Conservation (phyloP, 2,113 vertebrate species). For the Genyomyrus donnyi region DNA sequence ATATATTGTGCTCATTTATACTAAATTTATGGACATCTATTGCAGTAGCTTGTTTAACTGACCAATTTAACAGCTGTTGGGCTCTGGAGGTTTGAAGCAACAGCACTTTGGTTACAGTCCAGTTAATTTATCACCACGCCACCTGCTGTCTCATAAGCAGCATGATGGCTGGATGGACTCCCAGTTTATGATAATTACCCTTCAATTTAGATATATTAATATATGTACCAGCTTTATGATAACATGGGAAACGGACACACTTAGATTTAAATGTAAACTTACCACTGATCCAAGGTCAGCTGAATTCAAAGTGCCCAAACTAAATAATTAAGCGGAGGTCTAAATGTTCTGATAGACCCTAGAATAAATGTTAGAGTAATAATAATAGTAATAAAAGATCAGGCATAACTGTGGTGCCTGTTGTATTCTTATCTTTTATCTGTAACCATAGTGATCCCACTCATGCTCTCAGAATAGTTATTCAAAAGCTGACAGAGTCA, state of each 20-base stretch:
- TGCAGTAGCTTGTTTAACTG: neutral
- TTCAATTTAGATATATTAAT: neutral
- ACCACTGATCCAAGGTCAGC: neutral
- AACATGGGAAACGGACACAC: neutral
- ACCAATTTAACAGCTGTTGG: neutral
- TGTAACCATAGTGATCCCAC: neutral
- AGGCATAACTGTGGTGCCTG: neutral
- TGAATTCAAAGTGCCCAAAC: neutral
- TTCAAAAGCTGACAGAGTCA: neutral
- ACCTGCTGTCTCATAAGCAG: conserved; percentile 3
- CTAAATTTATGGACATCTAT: neutral
- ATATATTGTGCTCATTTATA: neutral
- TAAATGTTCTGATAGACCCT: neutral
- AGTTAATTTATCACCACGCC: neutral
- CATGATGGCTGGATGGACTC: neutral
- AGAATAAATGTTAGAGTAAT: neutral
- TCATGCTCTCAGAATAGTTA: neutral
- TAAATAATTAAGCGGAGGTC: neutral
- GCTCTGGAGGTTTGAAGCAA: neutral
- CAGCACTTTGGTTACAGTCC: neutral
- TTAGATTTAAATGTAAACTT: neutral
- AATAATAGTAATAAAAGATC: neutral
- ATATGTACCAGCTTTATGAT: neutral
- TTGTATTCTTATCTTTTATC: neutral
- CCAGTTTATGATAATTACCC: neutral